Evolutionary conservation across 2,113 vertebrate genomes (phyloP), one percentile per base, ranked within the genome.

Genomic region (Seriola aureovittata): DNA sequence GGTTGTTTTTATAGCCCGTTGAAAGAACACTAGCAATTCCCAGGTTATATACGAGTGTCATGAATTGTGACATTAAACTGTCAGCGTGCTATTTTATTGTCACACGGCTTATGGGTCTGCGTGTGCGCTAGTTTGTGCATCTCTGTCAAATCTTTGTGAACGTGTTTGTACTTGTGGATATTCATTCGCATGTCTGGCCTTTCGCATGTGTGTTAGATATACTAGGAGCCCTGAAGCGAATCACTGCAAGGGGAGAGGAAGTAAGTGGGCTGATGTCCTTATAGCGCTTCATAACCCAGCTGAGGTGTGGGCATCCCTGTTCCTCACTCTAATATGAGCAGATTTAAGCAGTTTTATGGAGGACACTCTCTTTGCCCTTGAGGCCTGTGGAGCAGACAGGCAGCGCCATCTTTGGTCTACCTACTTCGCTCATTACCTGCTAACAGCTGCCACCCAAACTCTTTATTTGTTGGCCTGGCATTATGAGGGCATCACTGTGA

Each of bases 11-110:
- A 84, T 64, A 78, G 64, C 65, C 81, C 38, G 63, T 67, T 64
- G 74, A 75, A 75, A 84, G 79, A 92, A 91, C 79, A 81, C 25
- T 23, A 60, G 58, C 76, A 88, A 83, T 87, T 76, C 70, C 40
- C 4, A 54, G 66, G 69, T 89, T 87, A 85, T 75, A 91, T 84
- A 48, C 40, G 84, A 91, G 89, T 76, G 75, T 79, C 86, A 86
- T 93, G 82, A 93, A 94, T 85, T 89, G 80, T 89, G 88, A 90
- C 82, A 92, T 91, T 89, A 93, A 94, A 80, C 90, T 92, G 87
- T 90, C 93, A 90, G 80, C 25, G 8, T 71, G 63, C 12, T 57
- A 25, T 46, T 82, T 83, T 73, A 80, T 52, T 70, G 57, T 73
- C 42, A 67, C 55, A 34, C 19, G 2, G 67, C 48, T 46, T 71